These are phyloP conservation scores for Erpetoichthys calabaricus DNA, from an alignment of 2,797 vertebrate genomes.

Conservation along the genomic window DNA sequence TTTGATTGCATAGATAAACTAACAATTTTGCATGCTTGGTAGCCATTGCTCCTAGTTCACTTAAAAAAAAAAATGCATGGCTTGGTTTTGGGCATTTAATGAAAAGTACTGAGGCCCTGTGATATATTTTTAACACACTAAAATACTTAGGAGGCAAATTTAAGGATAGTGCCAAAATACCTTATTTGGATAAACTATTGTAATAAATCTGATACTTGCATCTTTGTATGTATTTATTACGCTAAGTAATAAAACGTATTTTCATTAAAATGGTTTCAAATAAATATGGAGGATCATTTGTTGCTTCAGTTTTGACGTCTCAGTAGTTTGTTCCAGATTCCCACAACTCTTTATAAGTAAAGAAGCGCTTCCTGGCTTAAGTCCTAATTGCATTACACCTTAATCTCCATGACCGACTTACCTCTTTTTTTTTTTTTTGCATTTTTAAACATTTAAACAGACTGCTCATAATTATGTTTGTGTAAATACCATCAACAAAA, in stretches of 20 bases:
- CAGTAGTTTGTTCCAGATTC: too few species aligned
- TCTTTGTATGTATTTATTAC: slow-evolving; percentile 77
- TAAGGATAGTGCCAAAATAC: slow-evolving; percentile 32
- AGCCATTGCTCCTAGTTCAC: slow-evolving; percentile 48
- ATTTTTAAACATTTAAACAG: too few species aligned
- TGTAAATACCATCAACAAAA: too few species aligned
- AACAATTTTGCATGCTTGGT: slow-evolving; percentile 64
- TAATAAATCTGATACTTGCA: slow-evolving; percentile 52
- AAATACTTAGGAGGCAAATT: slow-evolving; percentile 26
- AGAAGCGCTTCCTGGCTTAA: too few species aligned
- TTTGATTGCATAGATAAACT: slow-evolving; percentile 32
- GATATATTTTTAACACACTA: slow-evolving; percentile 41
- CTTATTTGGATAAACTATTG: slow-evolving; percentile 31
- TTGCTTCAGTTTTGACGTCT: too few species aligned
- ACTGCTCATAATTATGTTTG: too few species aligned
- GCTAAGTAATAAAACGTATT: slow-evolving; percentile 83
- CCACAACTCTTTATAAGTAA: background rate
- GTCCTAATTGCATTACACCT: too few species aligned
- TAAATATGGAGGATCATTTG: too few species aligned
- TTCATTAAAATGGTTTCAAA: slow-evolving; percentile 56
- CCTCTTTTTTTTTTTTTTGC: too few species aligned
- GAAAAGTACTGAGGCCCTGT: slow-evolving; percentile 26
- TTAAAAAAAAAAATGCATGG: slow-evolving; percentile 61
- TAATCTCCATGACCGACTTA: too few species aligned
- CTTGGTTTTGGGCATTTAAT: slow-evolving; percentile 41